Percentiles rank a stretch among this genome's conserved stretches.
Conservation (phyloP, 2,888 invertebrate genomes). For the Anaspis maculata region DNA sequence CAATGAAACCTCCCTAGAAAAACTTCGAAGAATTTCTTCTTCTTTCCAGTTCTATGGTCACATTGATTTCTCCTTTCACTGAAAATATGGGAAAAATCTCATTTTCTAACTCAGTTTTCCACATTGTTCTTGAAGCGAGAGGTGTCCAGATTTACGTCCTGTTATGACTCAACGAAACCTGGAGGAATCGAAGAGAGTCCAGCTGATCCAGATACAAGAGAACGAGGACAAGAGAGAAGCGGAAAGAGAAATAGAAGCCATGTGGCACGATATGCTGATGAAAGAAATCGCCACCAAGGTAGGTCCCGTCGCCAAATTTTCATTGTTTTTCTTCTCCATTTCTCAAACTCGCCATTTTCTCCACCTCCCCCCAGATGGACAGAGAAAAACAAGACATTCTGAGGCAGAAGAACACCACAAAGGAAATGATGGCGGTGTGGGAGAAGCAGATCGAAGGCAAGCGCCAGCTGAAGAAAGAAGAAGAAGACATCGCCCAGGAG, state of each 20-base stretch:
- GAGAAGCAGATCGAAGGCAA: slow-evolving; percentile 36
- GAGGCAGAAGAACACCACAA: slow-evolving; percentile 38
- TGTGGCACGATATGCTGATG: slow-evolving; percentile 54
- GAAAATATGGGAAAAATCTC: too few species aligned
- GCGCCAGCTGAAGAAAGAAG: slow-evolving; percentile 29
- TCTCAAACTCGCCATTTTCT: not conserved
- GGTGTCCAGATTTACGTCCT: slow-evolving; percentile 45
- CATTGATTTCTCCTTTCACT: too few species aligned
- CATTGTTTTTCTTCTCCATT: not conserved
- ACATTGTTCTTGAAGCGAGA: slow-evolving; percentile 19
- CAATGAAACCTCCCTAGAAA: too few species aligned
- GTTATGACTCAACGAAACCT: slow-evolving; percentile 42
- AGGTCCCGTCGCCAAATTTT: slow-evolving; percentile 20
- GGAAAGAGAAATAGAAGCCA: slow-evolving; percentile 49
- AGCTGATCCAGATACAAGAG: slow-evolving; percentile 54
- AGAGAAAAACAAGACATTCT: slow-evolving; percentile 48
- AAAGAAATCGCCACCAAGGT: slow-evolving; percentile 49
- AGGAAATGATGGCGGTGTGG: slow-evolving; percentile 36
- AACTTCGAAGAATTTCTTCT: too few species aligned
- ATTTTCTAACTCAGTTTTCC: too few species aligned
- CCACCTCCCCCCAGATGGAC: slow-evolving; percentile 40
- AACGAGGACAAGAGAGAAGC: slow-evolving; percentile 47
- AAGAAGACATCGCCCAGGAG: slow-evolving; percentile 25
- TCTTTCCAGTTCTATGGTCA: too few species aligned
- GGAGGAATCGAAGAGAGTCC: slow-evolving; percentile 47